These are phyloP conservation scores for Aphidius gifuensis DNA, from an alignment of 1,140 invertebrate genomes.

Conservation along the genomic window DNA sequence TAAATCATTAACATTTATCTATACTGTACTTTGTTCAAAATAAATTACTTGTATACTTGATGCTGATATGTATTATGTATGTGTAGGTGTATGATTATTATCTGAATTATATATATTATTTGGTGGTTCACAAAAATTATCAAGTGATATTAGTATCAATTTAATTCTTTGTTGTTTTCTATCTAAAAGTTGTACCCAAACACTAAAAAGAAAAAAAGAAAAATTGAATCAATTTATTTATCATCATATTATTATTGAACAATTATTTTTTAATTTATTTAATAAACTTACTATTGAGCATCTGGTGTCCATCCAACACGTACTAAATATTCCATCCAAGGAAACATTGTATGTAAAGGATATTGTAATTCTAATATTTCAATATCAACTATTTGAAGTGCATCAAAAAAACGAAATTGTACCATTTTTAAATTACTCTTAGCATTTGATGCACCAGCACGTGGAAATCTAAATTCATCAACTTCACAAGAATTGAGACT, in stretches of 20 bases:
- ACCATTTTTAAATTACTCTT: slow-evolving; percentile 85
- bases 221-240: too few species aligned
- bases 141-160: slow-evolving; percentile 68
- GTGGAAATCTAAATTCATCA: slow-evolving; percentile 90
- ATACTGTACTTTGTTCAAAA: slow-evolving; percentile 71
- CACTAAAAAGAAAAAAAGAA: slow-evolving; percentile 64
- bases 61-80: too few species aligned
- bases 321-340: slow-evolving; percentile 92
- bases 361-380: slow-evolving; percentile 70
- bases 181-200: slow-evolving; percentile 87
- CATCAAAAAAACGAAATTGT: slow-evolving; percentile 73
- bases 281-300: slow-evolving; percentile 72
- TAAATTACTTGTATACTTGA: slow-evolving; percentile 65
- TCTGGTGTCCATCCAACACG: slow-evolving; percentile 91
- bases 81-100: slow-evolving; percentile 55
- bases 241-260: neutral
- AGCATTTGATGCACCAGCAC: slow-evolving; percentile 86
- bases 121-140: slow-evolving; percentile 69
- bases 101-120: slow-evolving; percentile 56
- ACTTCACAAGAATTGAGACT: slow-evolving; percentile 72
- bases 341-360: slow-evolving; percentile 74
- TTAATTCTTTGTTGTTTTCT: slow-evolving; percentile 80
- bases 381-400: slow-evolving; percentile 64
- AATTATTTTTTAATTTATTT: slow-evolving; percentile 17
- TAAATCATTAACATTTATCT: slow-evolving; percentile 91